Conservation (phyloP, 2,888 invertebrate species). For the Notocelia uddmanniana region DNA sequence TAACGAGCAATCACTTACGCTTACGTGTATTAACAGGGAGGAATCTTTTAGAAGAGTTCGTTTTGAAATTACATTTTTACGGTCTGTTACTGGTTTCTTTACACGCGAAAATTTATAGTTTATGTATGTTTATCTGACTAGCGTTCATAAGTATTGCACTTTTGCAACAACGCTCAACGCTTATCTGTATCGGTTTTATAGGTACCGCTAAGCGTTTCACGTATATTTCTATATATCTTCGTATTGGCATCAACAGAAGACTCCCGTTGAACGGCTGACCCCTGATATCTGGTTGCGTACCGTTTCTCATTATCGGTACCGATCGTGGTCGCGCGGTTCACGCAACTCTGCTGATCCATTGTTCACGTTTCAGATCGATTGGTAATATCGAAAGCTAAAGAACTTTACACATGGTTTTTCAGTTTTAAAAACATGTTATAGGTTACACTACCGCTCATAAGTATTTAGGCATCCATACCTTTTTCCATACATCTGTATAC, state of each 20-base stretch:
- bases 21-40: background rate
- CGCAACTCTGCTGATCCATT: slow-evolving; percentile 78
- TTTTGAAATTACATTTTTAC: background rate
- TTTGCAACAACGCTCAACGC: background rate
- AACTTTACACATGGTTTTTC: background rate
- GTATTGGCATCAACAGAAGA: slow-evolving; percentile 16
- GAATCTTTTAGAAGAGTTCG: background rate
- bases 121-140: slow-evolving; percentile 2
- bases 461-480: too few relatives aligned
- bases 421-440: too few relatives aligned
- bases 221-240: background rate
- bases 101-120: background rate
- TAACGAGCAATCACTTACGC: slow-evolving; percentile 12
- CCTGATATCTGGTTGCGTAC: slow-evolving; percentile 53
- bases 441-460: too few relatives aligned
- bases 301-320: slow-evolving; percentile 61
- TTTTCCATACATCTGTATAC: too few relatives aligned
- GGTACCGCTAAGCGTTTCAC: background rate
- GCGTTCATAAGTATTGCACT: background rate
- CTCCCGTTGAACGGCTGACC: slow-evolving; percentile 37
- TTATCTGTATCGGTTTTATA: background rate
- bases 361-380: slow-evolving; percentile 81
- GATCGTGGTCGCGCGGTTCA: slow-evolving; percentile 70
- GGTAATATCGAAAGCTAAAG: slow-evolving; percentile 58
- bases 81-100: background rate